phyloP scores from a whole-genome alignment of 1,140 invertebrate species.

The Scaptomyza graminum region DNA sequence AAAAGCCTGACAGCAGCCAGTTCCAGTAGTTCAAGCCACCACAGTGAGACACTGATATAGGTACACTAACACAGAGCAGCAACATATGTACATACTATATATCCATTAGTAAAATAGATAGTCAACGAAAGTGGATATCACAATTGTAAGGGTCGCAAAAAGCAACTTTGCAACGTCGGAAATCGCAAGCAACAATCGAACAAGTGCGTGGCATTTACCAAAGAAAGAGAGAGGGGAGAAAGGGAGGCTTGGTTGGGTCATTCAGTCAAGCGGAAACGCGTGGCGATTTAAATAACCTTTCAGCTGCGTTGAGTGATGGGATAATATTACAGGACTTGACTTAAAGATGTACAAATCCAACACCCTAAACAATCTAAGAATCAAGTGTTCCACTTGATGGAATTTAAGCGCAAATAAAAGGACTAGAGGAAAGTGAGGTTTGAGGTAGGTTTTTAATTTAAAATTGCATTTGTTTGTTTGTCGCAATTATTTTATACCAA shows the following conservation, averaged over 20 bases:
- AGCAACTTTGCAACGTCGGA: conserved; percentile 24
- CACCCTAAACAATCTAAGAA: conserved; percentile 1
- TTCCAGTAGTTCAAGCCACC: conserved; percentile 1
- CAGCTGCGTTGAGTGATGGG: conserved; percentile 42
- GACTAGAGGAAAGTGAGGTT: no score
- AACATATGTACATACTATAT: neutral
- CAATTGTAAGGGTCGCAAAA: conserved; percentile 12
- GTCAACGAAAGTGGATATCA: conserved; percentile 13
- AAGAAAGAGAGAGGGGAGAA: neutral
- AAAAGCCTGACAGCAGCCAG: conserved; percentile 18
- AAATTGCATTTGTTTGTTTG: conserved; percentile 8
- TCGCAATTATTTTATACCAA: conserved; percentile 15
- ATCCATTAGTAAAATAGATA: conserved; percentile 23
- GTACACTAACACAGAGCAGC: neutral
- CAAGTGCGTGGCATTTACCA: neutral
- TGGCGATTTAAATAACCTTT: conserved; percentile 52
- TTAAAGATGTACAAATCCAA: conserved; percentile 43
- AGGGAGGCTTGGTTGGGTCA: neutral
- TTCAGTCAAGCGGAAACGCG: conserved; percentile 44
- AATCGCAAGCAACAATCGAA: conserved; percentile 33
- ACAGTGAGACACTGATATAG: conserved; percentile 3
- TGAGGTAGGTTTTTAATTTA: conserved; percentile 1
- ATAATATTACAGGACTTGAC: conserved; percentile 40
- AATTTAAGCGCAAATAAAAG: conserved; percentile 11
- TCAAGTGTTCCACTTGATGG: conserved; percentile 9